Evolutionary conservation across 2,113 vertebrate genomes (phyloP), one percentile per base, ranked within the genome.

Genomic region (Periophthalmus modestus): DNA sequence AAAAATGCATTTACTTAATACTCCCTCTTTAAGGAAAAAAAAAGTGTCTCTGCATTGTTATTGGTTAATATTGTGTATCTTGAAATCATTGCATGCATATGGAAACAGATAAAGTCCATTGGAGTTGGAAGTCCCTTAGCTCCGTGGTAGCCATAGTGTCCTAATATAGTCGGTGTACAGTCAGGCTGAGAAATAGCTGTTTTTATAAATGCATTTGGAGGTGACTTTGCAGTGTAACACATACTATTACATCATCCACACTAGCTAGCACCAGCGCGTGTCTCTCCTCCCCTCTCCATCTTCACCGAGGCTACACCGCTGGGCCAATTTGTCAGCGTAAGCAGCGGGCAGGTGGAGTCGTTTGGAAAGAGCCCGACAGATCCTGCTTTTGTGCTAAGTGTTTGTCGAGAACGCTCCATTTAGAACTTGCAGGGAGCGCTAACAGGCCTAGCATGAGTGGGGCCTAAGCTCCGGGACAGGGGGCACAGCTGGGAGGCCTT

Each of bases 381-480:
- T 69, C n/a, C 55, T 28, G 28, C 28, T 55, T 57, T 61, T 57
- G 71, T 46, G 34, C 21, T 34, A 58, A 75, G 75, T 75, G 71
- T 74, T 52, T 13, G 69, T 47, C 65, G 6, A 36, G 72, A 18
- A 68, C 43, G 36, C 19, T 21, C 34, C 24, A 21, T 71, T 52
- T 70, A 54, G 72, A 73, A 73, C 34, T 48, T 73, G 73, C 73
- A 62, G 68, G 47, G 71, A 52, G 59, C 52, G 19, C 68, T 15
- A 65, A 75, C 2, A 24, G 50, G 28, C 57, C 47, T 28, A 65
- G 66, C 75, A 46, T 70, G 77, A 71, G 62, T 52, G 68, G 15
- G 66, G 55, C 33, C 34, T 46, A 34, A 34, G 48, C 55, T 62
- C 66, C 68, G 65, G 62, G 55, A 71, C 59, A 14, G 39, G 78